Conservation (phyloP, 1,140 invertebrate genomes). For the Cataglyphis hispanica region DNA sequence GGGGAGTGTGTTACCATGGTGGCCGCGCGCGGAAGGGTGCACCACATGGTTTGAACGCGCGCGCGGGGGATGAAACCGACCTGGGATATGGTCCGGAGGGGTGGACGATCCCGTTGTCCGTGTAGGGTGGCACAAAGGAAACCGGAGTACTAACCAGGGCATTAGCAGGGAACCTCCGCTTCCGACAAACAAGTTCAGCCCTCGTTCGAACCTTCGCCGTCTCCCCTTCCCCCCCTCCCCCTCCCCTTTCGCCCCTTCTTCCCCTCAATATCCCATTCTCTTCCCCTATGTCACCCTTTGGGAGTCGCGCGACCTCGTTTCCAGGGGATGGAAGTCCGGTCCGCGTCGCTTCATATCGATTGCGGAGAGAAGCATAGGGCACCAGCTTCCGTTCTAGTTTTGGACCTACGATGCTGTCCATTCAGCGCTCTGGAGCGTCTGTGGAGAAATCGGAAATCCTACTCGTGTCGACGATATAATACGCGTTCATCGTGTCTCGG, state of each 20-base stretch:
- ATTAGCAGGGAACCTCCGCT: constrained; percentile 75
- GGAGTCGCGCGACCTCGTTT: constrained; percentile 64
- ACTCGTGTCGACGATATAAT: not conserved
- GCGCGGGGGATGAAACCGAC: constrained; percentile 63
- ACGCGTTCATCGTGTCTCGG: not conserved
- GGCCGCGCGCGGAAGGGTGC: constrained; percentile 57
- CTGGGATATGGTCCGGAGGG: constrained; percentile 53
- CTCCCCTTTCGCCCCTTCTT: not conserved
- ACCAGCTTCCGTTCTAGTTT: constrained; percentile 37
- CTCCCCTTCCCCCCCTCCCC: constrained; percentile 1
- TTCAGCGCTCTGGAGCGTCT: constrained; percentile 8
- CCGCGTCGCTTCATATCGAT: constrained; percentile 59
- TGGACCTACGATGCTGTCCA: constrained; percentile 3
- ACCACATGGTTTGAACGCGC: constrained; percentile 51
- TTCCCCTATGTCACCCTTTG: constrained; percentile 44
- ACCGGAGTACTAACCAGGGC: constrained; percentile 78
- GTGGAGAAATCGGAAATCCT: constrained; percentile 37
- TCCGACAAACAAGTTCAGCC: constrained; percentile 74
- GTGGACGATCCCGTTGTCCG: constrained; percentile 40
- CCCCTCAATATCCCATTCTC: constrained; percentile 58
- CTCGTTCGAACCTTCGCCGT: constrained; percentile 52
- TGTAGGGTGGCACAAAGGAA: constrained; percentile 77
- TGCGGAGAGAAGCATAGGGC: constrained; percentile 31
- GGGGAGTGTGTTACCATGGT: constrained; percentile 67
- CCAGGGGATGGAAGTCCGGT: constrained; percentile 54